Evolutionary conservation across 1,140 invertebrate species (phyloP).

Genomic region (Drosophila subpulchrella): DNA sequence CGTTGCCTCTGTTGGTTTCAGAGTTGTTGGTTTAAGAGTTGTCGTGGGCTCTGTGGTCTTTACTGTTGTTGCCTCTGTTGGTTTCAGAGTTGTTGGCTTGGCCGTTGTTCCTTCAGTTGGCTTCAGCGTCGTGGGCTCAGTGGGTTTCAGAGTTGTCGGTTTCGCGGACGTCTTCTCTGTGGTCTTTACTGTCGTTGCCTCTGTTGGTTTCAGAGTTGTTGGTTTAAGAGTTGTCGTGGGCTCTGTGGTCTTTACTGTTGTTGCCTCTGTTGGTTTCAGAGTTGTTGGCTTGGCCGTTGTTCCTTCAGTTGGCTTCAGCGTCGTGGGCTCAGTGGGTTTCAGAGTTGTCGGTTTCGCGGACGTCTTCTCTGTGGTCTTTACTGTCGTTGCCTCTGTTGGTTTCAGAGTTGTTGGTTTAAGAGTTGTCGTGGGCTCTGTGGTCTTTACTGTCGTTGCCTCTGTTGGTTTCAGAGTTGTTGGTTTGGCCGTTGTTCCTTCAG

Average conservation of each 20-base stretch:
- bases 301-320: background rate
- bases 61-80: background rate
- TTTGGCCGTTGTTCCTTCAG: background rate
- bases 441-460: too few relatives aligned
- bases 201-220: background rate
- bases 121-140: background rate
- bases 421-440: background rate
- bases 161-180: background rate
- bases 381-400: background rate
- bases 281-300: background rate
- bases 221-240: too few relatives aligned
- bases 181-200: background rate
- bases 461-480: conserved; percentile 1
- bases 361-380: background rate
- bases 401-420: conserved; percentile 4
- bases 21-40: background rate
- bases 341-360: background rate
- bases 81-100: background rate
- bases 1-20: background rate
- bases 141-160: background rate
- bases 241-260: background rate
- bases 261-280: background rate
- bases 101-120: background rate
- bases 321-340: conserved; percentile 2
- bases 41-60: too few relatives aligned